Percentiles rank a stretch among this genome's conserved stretches.
phyloP scores from a whole-genome alignment of 2,797 vertebrate species.

The Neosilurus mollespiculum region DNA sequence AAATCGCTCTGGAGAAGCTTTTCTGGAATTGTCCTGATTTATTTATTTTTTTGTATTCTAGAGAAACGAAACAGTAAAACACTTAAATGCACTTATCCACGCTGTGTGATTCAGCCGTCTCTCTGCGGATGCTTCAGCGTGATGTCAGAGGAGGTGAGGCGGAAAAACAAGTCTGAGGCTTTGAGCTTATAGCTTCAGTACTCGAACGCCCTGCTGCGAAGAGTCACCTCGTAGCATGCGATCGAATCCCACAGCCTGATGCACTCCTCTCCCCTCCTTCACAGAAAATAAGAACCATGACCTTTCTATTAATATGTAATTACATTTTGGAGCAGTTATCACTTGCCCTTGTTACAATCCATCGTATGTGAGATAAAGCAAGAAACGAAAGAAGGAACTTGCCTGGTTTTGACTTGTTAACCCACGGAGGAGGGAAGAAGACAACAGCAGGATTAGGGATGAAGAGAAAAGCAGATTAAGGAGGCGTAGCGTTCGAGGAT shows the following conservation, averaged over 20 bases:
- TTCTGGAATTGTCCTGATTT: neutral
- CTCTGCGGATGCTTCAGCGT: neutral
- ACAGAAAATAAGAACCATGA: constrained; percentile 25
- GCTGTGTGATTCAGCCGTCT: neutral
- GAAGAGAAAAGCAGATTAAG: constrained; percentile 42
- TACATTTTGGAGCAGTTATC: constrained; percentile 56
- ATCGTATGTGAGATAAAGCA: constrained; percentile 42
- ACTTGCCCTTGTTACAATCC: constrained; percentile 51
- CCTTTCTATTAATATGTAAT: constrained; percentile 50
- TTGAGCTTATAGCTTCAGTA: neutral
- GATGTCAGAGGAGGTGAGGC: constrained; percentile 12
- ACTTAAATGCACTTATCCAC: neutral
- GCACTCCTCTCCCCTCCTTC: constrained; percentile 25
- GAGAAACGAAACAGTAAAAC: neutral
- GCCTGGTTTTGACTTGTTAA: constrained; percentile 19
- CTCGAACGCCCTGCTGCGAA: constrained; percentile 9
- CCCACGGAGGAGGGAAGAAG: constrained; percentile 23
- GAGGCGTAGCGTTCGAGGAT: constrained; percentile 6
- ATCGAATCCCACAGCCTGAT: constrained; percentile 1
- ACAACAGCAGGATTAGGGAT: constrained; percentile 47
- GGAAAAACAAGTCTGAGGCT: constrained; percentile 19
- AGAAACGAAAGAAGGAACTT: constrained; percentile 21
- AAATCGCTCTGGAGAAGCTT: neutral
- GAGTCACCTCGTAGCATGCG: constrained; percentile 1
- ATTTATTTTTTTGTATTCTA: neutral